These are phyloP conservation scores for Probosciger aterrimus DNA, from an alignment of 2,113 vertebrate genomes.

Conservation along the genomic window DNA sequence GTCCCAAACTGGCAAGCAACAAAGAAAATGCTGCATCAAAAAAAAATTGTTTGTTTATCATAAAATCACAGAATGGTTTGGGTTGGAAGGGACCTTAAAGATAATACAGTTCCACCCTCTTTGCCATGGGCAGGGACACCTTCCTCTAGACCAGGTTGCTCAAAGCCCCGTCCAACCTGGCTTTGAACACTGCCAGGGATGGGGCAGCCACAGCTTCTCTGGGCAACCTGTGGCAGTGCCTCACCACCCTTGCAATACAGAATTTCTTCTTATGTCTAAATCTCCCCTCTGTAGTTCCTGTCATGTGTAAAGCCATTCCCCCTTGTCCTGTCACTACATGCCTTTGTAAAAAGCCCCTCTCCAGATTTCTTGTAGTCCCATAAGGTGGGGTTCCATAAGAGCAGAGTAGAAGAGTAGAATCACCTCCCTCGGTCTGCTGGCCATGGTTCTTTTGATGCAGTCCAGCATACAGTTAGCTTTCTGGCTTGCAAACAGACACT, in stretches of 20 bases:
- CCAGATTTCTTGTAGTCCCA: neutral
- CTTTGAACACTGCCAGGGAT: neutral
- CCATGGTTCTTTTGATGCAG: neutral
- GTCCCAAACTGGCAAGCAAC: slow-evolving; percentile 3
- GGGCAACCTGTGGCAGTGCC: neutral
- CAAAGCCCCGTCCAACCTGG: neutral
- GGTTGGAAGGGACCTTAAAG: neutral
- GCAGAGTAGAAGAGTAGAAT: neutral
- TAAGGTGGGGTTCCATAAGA: neutral
- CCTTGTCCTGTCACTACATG: neutral
- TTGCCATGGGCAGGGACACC: neutral
- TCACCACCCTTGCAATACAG: neutral
- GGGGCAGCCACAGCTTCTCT: neutral
- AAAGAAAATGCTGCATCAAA: neutral
- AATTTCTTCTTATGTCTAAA: neutral
- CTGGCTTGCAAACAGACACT: neutral
- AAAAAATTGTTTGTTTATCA: neutral
- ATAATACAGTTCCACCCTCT: neutral
- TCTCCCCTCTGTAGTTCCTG: neutral
- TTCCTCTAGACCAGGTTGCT: neutral
- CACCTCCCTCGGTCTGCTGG: neutral
- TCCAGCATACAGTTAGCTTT: neutral
- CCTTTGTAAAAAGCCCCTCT: neutral
- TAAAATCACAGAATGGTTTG: neutral
- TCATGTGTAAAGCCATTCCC: neutral